Base-by-base conservation (phyloP, 2,113 vertebrate genomes). In the Clarias macrocephalus region DNA sequence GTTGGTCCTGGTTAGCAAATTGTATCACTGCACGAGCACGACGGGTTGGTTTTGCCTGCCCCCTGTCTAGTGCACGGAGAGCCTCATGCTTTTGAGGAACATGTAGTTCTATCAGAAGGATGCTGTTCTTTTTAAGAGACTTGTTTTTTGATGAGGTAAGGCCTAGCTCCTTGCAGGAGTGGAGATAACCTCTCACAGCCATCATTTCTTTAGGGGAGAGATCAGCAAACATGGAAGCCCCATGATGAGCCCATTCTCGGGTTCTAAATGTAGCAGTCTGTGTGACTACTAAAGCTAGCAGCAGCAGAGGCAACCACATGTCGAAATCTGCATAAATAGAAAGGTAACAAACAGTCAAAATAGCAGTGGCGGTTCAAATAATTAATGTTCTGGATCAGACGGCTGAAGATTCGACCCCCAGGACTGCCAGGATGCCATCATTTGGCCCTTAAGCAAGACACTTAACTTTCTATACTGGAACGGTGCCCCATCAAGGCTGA, bases 41-140 rank as follows among this genome's bases (percentile, higher is more conserved):
- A 11, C 97, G 95, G 0, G 0, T 63, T 0, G 97, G 97, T 54
- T 85, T 95, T 5, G 91, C 91, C 0, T 93, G 93, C 0, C 94
- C 94, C 0, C 79, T 81, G 12, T 96, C 95, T 87, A 99, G 94
- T 77, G 95, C 96, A 28, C 77, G 91, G 81, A 98, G 93, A 8
- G 97, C 96, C 0, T 89, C 89, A 0, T 93, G 91, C 88, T 99
- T 99, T 80, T 73, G 94, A 11, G 97, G 97, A 15, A 97, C 68
- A 79, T 96, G 92, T 75, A 97, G 94, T 91, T 99, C 98, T 2
- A 98, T 96, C 84, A 98, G 93, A 25, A 99, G 94, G 76, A 98
- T 95, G 0, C 92, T 95, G 93, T 99, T 99, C 90, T 96, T 96
- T 83, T 94, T 94, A 42, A 98, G 68, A 3, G 89, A n/a, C 0